Evolutionary conservation across 2,888 invertebrate species (phyloP).

Genomic region (Mayetiola destructor): DNA sequence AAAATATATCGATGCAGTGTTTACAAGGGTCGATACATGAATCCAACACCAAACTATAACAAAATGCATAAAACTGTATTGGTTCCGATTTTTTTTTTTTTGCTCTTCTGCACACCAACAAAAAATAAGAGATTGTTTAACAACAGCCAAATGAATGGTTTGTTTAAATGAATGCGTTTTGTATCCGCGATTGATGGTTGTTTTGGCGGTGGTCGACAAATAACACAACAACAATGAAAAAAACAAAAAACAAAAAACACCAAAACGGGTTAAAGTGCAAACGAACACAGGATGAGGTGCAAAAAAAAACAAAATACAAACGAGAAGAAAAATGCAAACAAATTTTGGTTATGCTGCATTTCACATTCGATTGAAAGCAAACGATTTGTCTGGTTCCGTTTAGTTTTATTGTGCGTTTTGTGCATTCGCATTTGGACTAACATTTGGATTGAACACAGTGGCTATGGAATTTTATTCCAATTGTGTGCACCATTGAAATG

Average conservation of each 20-base stretch:
- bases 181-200: slow-evolving; percentile 13
- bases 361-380: slow-evolving; percentile 5
- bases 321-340: neutral
- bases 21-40: neutral
- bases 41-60: neutral
- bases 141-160: slow-evolving; percentile 12
- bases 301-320: neutral
- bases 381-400: neutral
- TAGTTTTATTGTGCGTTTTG: slow-evolving; percentile 2
- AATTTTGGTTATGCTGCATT: slow-evolving; percentile 11
- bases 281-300: too few species aligned
- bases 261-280: too few species aligned
- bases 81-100: too few species aligned
- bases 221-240: neutral
- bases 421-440: too few species aligned
- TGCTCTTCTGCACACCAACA: neutral
- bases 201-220: slow-evolving; percentile 9
- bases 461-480: too few species aligned
- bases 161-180: slow-evolving; percentile 13
- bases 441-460: too few species aligned
- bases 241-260: neutral
- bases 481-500: slow-evolving; percentile 3
- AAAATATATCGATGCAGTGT: neutral
- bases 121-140: slow-evolving; percentile 11
- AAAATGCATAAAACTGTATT: too few species aligned